phyloP scores from a whole-genome alignment of 2,113 vertebrate genomes.

The Cyanistes caeruleus region DNA sequence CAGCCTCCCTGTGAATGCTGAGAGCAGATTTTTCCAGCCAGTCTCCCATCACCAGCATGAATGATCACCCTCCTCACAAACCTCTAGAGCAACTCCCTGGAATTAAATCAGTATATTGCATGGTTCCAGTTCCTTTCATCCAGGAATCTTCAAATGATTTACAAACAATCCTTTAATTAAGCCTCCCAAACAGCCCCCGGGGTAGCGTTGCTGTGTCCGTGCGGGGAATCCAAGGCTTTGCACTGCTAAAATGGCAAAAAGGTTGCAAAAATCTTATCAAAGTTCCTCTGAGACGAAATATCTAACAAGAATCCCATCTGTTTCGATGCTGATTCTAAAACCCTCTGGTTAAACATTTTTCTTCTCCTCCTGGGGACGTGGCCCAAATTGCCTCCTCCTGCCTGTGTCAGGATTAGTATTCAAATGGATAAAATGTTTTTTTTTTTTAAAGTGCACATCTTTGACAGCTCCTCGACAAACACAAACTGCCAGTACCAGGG shows the following conservation, averaged over 20 bases:
- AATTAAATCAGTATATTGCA: neutral
- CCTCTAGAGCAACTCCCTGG: neutral
- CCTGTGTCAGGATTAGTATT: neutral
- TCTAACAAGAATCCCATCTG: fast-evolving
- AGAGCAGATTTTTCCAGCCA: neutral
- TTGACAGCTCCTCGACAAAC: neutral
- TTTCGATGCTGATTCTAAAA: neutral
- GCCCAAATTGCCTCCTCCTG: neutral
- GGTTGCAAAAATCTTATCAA: neutral
- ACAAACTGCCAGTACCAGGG: neutral
- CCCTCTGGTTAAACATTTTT: neutral
- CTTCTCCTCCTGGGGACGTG: neutral
- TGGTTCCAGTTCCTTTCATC: neutral
- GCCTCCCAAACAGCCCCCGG: neutral
- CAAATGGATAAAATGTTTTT: neutral
- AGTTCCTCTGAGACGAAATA: neutral
- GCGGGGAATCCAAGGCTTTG: neutral
- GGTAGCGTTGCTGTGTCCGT: neutral
- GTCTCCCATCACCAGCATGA: neutral
- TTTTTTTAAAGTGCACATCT: neutral
- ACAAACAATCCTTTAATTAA: slow-evolving; percentile 43
- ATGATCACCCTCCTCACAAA: neutral
- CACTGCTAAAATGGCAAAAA: neutral
- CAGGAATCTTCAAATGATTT: neutral
- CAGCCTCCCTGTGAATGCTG: neutral